Evolutionary conservation across 2,113 vertebrate genomes (phyloP).

Genomic region (Antechinus flavipes): DNA sequence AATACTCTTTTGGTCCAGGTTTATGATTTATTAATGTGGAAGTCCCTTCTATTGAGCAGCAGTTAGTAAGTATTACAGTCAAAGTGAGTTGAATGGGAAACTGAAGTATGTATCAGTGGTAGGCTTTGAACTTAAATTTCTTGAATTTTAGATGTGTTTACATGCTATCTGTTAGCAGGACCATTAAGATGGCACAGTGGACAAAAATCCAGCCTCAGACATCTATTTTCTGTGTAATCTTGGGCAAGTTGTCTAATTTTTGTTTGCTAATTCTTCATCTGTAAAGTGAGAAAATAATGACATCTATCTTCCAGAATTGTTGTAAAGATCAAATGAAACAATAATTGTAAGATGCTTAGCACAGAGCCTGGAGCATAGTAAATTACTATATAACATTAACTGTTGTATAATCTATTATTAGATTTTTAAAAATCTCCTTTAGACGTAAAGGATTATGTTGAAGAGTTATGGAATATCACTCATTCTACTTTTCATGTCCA

Average conservation of each 20-base stretch:
- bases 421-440: conserved; percentile 63
- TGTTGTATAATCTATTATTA: background rate
- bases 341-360: background rate
- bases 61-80: background rate
- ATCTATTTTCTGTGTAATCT: background rate
- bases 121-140: background rate
- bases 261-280: background rate
- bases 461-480: conserved; percentile 69
- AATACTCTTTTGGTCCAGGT: background rate
- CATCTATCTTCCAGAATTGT: background rate
- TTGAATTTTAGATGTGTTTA: background rate
- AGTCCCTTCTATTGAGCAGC: background rate
- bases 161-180: background rate
- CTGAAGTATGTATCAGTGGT: background rate
- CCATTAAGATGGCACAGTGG: background rate
- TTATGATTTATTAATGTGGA: background rate
- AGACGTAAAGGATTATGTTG: conserved; percentile 66
- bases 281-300: background rate
- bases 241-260: background rate
- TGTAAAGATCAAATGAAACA: background rate
- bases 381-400: background rate
- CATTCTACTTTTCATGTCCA: conserved; percentile 32
- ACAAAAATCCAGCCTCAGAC: background rate
- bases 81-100: background rate
- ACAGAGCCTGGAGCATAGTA: background rate